These are phyloP conservation scores for Vanacampus margaritifer DNA, from an alignment of 2,113 vertebrate species.

Conservation along the genomic window DNA sequence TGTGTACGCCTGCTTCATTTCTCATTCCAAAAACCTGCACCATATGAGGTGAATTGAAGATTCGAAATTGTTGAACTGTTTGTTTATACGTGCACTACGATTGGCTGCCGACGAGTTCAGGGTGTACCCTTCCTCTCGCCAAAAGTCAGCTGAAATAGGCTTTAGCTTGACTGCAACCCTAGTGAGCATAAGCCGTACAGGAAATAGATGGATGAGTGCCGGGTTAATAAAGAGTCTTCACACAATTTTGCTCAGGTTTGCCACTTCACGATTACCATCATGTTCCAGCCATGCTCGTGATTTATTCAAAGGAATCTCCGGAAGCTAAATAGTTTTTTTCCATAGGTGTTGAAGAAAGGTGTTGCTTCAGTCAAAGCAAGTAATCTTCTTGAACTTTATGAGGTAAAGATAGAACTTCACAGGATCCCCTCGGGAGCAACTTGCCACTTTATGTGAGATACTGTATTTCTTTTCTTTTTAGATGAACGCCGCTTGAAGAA, in stretches of 20 bases:
- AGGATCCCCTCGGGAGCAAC: background rate
- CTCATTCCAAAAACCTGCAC: too few species aligned
- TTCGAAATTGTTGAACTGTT: too few species aligned
- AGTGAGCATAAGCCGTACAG: background rate
- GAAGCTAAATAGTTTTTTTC: constrained; percentile 14
- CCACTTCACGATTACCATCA: constrained; percentile 8
- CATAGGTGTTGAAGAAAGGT: constrained; percentile 4
- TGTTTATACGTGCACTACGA: background rate
- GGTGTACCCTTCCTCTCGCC: background rate
- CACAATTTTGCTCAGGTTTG: background rate
- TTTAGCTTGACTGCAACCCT: background rate
- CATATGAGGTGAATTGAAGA: too few species aligned
- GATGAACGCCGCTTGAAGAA: background rate
- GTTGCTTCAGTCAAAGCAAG: constrained; percentile 31
- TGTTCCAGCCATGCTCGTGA: constrained; percentile 11
- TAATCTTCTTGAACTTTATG: constrained; percentile 16
- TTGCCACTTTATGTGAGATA: background rate
- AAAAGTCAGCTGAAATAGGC: background rate
- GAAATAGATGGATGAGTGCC: background rate
- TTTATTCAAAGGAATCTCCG: constrained; percentile 20
- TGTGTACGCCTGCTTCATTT: too few species aligned
- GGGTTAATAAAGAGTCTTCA: background rate
- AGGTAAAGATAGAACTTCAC: constrained; percentile 14
- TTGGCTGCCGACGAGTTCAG: background rate
- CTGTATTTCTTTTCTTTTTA: background rate